phyloP scores from a whole-genome alignment of 2,113 vertebrate species.

The Dicrurus megarhynchus region DNA sequence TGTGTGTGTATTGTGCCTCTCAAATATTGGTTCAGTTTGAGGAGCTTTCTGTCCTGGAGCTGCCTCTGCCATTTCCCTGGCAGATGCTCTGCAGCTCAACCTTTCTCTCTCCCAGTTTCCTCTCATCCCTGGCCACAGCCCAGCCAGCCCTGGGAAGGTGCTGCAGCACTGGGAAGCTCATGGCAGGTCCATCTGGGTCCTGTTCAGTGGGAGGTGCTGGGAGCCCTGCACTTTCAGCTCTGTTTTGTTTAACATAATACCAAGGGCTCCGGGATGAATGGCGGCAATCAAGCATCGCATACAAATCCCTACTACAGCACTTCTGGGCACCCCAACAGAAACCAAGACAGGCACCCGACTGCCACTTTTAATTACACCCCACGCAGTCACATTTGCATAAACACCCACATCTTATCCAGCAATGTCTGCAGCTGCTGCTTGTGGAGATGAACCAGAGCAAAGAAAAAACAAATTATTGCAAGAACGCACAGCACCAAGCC shows the following conservation, averaged over 20 bases:
- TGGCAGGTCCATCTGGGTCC: background rate
- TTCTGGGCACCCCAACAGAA: background rate
- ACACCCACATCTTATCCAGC: background rate
- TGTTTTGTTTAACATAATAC: background rate
- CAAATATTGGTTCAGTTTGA: background rate
- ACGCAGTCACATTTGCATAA: background rate
- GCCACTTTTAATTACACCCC: background rate
- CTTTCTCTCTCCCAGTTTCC: background rate
- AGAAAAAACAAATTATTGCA: background rate
- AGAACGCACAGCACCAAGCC: background rate
- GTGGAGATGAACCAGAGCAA: background rate
- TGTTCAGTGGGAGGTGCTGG: background rate
- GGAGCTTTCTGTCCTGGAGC: background rate
- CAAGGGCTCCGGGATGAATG: background rate
- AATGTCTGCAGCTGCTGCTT: background rate
- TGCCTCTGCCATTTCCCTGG: background rate
- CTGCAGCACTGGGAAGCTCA: background rate
- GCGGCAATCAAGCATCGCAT: background rate
- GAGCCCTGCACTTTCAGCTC: background rate
- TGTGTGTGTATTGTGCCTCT: background rate
- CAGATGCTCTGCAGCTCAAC: background rate
- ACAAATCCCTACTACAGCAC: background rate
- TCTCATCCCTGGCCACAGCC: background rate
- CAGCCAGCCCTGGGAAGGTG: background rate
- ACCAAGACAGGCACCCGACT: background rate